A percentile compares a stretch with the other conserved stretches of the same genome.
phyloP scores from a whole-genome alignment of 2,113 vertebrate genomes.

The Cheirogaleus medius region DNA sequence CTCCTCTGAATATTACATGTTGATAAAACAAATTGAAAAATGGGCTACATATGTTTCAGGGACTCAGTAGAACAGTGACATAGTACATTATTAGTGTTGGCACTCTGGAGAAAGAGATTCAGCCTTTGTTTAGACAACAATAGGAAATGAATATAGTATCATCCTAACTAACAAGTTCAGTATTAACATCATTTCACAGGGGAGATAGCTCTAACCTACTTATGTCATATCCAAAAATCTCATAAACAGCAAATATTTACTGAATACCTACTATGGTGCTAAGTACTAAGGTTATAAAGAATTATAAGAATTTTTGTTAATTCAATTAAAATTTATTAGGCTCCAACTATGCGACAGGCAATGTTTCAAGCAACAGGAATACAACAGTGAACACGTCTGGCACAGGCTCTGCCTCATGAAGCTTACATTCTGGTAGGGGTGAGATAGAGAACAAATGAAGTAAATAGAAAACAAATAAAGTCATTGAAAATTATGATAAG shows the following conservation, averaged over 20 bases:
- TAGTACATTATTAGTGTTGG: background rate
- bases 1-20: slow-evolving; percentile 1
- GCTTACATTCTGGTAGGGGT: background rate
- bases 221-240: background rate
- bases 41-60: slow-evolving; percentile 20
- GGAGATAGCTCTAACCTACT: background rate
- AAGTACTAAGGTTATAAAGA: background rate
- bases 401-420: background rate
- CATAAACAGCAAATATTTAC: background rate
- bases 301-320: background rate
- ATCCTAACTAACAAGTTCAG: background rate
- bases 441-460: background rate
- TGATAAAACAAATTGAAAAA: slow-evolving; percentile 58
- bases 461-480: background rate
- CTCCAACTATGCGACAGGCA: background rate
- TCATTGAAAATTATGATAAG: background rate
- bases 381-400: background rate
- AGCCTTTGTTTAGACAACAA: background rate
- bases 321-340: background rate
- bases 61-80: background rate
- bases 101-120: slow-evolving; percentile 11
- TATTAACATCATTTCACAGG: background rate
- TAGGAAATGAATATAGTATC: background rate
- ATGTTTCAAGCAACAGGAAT: background rate
- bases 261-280: background rate